Evolutionary conservation across 2,888 invertebrate species (phyloP), one percentile per base, ranked within the genome.

Genomic region (Melikaiella ostensackeni): DNA sequence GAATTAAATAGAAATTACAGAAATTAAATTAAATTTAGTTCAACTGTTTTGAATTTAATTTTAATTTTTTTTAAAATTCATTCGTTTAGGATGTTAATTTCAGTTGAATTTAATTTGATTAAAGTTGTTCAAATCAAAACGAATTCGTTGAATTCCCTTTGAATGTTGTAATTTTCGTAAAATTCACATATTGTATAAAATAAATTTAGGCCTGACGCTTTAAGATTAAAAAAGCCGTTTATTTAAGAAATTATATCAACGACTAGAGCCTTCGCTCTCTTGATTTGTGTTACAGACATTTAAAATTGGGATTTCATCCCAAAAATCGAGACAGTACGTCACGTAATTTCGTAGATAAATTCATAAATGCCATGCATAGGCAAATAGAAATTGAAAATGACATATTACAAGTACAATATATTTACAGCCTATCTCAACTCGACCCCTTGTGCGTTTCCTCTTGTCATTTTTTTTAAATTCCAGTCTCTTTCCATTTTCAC

Each of bases 241-340:
- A 87, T 88, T 88, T 83, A 82, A 64, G 83, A 86, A 86, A 86
- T 86, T 82, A 85, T 84, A 84, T 81, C 80, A 83, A 84, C 78
- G 81, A 84, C 78, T 80, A 78, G 38, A 24, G 38, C 38, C 13
- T 64, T 21, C 2, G 66, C 57, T 74, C 38, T 75, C 57, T 50
- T 59, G 24, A 35, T 75, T 35, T 73, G 21, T 78, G 38, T 70
- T 64, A 62, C 66, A 55, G 57, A 75, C 64, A 75, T 24, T 70
- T 38, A 46, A 62, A 73, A 78, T 76, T 62, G 50, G 13, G 33
- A 57, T 74, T 76, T 24, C 8, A 63, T 42, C 38, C 59, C 42
- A 46, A 55, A 38, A 33, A 50, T 74, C 66, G 27, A 74, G 64
- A 70, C 46, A 75, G 55, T 55, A 70, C 30, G 62, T 27, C 27